Conservation (phyloP, 2,888 invertebrate species). For the Harpalus rubripes region DNA sequence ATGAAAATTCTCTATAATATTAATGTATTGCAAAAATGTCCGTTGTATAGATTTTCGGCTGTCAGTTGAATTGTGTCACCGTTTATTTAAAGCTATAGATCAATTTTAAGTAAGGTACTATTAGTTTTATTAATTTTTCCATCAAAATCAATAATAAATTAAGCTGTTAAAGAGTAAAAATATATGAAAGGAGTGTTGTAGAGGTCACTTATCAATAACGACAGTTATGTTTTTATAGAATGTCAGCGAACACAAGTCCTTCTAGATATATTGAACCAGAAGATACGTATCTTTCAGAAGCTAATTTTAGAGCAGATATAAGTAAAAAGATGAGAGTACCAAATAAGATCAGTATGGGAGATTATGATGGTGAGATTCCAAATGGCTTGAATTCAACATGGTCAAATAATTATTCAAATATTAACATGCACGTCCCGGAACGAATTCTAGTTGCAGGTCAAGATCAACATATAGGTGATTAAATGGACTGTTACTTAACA, state of each 20-base stretch:
- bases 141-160: slow-evolving; percentile 14
- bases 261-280: slow-evolving; percentile 82
- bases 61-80: slow-evolving; percentile 66
- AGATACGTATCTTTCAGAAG: slow-evolving; percentile 81
- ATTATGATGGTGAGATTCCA: slow-evolving; percentile 81
- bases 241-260: slow-evolving; percentile 83
- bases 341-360: slow-evolving; percentile 87
- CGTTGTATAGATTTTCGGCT: slow-evolving; percentile 53
- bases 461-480: slow-evolving; percentile 82
- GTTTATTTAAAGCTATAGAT: slow-evolving; percentile 39
- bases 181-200: neutral
- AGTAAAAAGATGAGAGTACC: slow-evolving; percentile 91
- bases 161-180: neutral
- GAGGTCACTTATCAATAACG: slow-evolving; percentile 30
- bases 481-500: neutral
- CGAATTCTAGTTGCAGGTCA: slow-evolving; percentile 93
- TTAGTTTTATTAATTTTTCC: neutral
- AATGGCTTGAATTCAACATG: slow-evolving; percentile 82
- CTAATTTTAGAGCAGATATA: slow-evolving; percentile 87
- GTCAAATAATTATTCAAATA: slow-evolving; percentile 86
- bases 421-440: slow-evolving; percentile 96
- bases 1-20: slow-evolving; percentile 31
- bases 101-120: slow-evolving; percentile 37
- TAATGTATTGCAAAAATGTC: slow-evolving; percentile 55
- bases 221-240: slow-evolving; percentile 72